A percentile compares a stretch with the other conserved stretches of the same genome.
phyloP scores from a whole-genome alignment of 2,888 invertebrate species.

The Chouioia cunea region DNA sequence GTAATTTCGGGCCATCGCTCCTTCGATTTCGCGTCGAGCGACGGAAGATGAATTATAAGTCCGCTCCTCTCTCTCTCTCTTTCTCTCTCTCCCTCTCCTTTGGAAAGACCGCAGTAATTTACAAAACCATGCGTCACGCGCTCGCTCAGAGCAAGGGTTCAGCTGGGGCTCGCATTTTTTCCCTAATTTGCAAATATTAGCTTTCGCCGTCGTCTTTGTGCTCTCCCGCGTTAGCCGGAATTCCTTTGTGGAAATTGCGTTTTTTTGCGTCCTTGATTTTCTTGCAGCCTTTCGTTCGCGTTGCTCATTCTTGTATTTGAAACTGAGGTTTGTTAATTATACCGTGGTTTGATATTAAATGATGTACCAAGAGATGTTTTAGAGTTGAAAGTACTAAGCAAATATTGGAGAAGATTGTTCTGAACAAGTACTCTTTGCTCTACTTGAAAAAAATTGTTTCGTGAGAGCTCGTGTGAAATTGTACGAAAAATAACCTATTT shows the following conservation, averaged over 20 bases:
- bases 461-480: constrained; percentile 50
- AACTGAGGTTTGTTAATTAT: constrained; percentile 33
- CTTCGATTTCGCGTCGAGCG: constrained; percentile 45
- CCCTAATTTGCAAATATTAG: constrained; percentile 50
- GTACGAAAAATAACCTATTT: constrained; percentile 45
- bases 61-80: constrained; percentile 20
- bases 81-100: constrained; percentile 12
- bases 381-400: neutral
- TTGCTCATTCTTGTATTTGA: constrained; percentile 5
- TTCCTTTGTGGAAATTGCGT: constrained; percentile 44
- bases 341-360: neutral
- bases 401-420: neutral
- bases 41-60: constrained; percentile 50
- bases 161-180: constrained; percentile 44
- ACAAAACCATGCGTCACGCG: constrained; percentile 48
- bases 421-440: too few species aligned
- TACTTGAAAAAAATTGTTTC: too few species aligned
- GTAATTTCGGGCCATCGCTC: constrained; percentile 60
- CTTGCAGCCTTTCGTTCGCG: too few species aligned
- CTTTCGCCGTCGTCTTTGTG: constrained; percentile 41
- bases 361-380: neutral
- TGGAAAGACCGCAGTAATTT: constrained; percentile 48
- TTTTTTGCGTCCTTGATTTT: constrained; percentile 10
- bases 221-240: constrained; percentile 9
- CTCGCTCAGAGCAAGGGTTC: constrained; percentile 39